Evolutionary conservation across 1,140 invertebrate species (phyloP).

Genomic region (Drosophila kepulauana): DNA sequence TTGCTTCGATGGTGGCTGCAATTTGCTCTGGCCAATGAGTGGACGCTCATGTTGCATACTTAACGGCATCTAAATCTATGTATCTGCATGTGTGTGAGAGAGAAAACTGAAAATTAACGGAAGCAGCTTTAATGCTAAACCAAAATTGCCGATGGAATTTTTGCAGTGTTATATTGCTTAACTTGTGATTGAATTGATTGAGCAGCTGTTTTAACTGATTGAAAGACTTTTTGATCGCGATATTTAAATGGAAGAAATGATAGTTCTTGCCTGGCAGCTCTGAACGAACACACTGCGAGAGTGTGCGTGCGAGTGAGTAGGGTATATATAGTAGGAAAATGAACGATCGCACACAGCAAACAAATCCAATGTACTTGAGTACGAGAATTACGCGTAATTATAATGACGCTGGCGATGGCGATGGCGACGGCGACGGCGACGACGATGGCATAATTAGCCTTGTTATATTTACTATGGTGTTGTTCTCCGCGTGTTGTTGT

Average conservation of each 20-base stretch:
- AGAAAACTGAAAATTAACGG: not conserved
- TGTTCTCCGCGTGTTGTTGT: conserved; percentile 5
- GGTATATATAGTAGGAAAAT: conserved; percentile 8
- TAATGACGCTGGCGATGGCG: conserved; percentile 39
- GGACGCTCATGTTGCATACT: conserved; percentile 18
- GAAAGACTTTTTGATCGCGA: no score
- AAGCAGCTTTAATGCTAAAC: no score
- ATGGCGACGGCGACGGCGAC: conserved; percentile 26
- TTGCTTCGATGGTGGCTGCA: conserved; percentile 37
- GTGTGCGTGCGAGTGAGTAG: not conserved
- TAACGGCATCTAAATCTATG: conserved; percentile 8
- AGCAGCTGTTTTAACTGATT: no score
- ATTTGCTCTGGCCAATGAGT: conserved; percentile 12
- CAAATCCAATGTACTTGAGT: conserved; percentile 53
- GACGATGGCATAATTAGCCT: conserved; percentile 70
- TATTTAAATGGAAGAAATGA: no score
- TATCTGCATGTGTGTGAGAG: not conserved
- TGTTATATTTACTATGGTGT: conserved; percentile 50
- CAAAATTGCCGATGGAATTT: no score
- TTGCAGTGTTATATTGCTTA: no score
- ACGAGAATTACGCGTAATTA: conserved; percentile 75
- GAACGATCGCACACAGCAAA: conserved; percentile 45
- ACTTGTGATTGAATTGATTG: no score
- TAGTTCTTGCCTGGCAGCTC: not conserved
- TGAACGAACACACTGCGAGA: not conserved